phyloP scores from a whole-genome alignment of 2,888 invertebrate genomes.

The Exocentrus adspersus region DNA sequence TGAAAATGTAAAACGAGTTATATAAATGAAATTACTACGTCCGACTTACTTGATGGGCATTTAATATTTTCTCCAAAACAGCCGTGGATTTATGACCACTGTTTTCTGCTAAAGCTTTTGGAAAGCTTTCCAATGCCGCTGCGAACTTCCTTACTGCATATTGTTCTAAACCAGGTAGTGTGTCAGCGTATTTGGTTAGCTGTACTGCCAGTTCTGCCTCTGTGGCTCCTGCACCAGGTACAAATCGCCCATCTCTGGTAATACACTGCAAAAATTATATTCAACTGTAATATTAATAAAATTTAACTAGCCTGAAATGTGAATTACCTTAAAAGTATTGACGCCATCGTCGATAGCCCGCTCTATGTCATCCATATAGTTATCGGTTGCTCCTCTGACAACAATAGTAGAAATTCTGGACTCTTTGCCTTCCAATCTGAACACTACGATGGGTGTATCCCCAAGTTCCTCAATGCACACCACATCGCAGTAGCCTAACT shows the following conservation, averaged over 20 bases:
- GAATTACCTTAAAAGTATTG: conserved; percentile 90
- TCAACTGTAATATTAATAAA: conserved; percentile 4
- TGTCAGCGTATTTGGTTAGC: conserved; percentile 88
- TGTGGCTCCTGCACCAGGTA: conserved; percentile 95
- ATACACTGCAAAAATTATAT: conserved; percentile 50
- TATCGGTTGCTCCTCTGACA: conserved; percentile 95
- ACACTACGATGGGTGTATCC: conserved; percentile 94
- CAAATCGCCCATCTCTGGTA: conserved; percentile 67
- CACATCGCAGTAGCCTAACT: conserved; percentile 90
- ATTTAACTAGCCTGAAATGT: too few relatives aligned
- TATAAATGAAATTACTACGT: too few relatives aligned
- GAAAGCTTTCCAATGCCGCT: conserved; percentile 87
- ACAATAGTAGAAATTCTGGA: conserved; percentile 93
- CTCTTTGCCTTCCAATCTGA: conserved; percentile 84
- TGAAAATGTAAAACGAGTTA: too few relatives aligned
- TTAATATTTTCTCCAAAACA: conserved; percentile 87
- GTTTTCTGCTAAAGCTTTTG: conserved; percentile 94
- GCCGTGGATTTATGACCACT: conserved; percentile 90
- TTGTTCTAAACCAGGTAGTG: conserved; percentile 93
- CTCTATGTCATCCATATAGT: conserved; percentile 99
- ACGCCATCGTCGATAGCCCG: conserved; percentile 98
- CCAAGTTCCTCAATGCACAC: conserved; percentile 94
- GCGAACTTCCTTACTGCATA: conserved; percentile 97
- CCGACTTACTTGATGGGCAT: conserved; percentile 79
- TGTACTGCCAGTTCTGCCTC: conserved; percentile 94